Conservation (phyloP, 2,797 vertebrate genomes). For the Schizopygopsis malacanthus region DNA sequence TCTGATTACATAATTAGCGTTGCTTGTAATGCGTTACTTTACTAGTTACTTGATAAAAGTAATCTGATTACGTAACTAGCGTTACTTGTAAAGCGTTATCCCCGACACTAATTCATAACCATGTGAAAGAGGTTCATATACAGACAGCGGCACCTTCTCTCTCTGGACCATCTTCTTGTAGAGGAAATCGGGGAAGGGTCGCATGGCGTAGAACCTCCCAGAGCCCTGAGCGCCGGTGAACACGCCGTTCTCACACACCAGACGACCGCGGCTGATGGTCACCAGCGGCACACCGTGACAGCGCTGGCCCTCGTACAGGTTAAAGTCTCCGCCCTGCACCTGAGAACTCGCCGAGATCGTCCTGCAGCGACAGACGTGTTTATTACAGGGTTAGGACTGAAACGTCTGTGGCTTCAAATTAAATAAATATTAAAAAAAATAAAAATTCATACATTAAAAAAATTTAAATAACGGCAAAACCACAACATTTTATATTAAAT, state of each 20-base stretch:
- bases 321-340: slow-evolving; percentile 91
- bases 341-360: slow-evolving; percentile 91
- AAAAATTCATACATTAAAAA: too few species aligned
- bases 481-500: too few species aligned
- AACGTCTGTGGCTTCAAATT: too few species aligned
- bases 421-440: background rate
- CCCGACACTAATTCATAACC: too few species aligned
- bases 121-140: too few species aligned
- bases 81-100: too few species aligned
- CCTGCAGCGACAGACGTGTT: slow-evolving; percentile 71
- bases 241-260: slow-evolving; percentile 93
- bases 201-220: slow-evolving; percentile 90
- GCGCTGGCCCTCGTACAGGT: slow-evolving; percentile 92
- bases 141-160: slow-evolving; percentile 84
- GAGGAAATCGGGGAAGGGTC: slow-evolving; percentile 92
- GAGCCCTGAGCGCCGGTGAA: slow-evolving; percentile 95
- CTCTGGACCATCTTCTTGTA: slow-evolving; percentile 99
- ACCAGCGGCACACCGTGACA: slow-evolving; percentile 92
- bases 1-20: too few species aligned
- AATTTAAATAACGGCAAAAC: too few species aligned
- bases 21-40: too few species aligned
- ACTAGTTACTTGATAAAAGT: too few species aligned
- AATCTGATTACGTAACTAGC: too few species aligned
- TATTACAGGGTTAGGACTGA: too few species aligned
- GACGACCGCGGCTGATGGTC: slow-evolving; percentile 91